These are phyloP conservation scores for Cheumatopsyche charites DNA, from an alignment of 1,140 invertebrate species.

Conservation along the genomic window DNA sequence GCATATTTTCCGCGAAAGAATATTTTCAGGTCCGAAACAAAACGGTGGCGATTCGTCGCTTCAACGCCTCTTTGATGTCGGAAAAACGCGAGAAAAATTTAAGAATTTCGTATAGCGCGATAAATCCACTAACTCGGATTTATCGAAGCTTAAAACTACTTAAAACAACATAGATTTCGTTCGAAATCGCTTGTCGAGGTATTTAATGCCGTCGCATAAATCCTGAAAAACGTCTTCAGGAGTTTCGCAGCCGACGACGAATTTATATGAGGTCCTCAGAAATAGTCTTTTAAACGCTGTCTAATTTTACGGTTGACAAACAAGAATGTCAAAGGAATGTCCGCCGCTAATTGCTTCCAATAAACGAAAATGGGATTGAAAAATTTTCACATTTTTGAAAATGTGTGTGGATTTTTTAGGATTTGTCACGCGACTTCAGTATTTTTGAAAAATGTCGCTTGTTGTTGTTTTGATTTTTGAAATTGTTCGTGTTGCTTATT, in stretches of 20 bases:
- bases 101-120: not conserved
- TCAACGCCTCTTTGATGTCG: too few species aligned
- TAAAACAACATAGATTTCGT: slow-evolving; percentile 37
- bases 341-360: slow-evolving; percentile 28
- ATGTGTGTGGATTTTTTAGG: too few species aligned
- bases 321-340: slow-evolving; percentile 35
- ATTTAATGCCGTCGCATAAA: slow-evolving; percentile 29
- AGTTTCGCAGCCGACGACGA: not conserved
- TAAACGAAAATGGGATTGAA: slow-evolving; percentile 9
- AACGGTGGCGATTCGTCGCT: too few species aligned
- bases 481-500: too few species aligned
- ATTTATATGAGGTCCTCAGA: slow-evolving; percentile 26
- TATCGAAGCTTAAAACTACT: slow-evolving; percentile 20
- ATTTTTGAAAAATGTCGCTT: too few species aligned
- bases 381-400: too few species aligned
- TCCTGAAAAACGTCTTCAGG: slow-evolving; percentile 22
- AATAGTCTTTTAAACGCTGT: slow-evolving; percentile 34
- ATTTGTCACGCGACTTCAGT: too few species aligned
- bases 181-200: slow-evolving; percentile 34
- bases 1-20: not conserved
- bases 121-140: slow-evolving; percentile 4
- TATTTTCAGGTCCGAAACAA: too few species aligned
- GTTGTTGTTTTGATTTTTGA: too few species aligned
- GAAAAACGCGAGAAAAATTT: too few species aligned
- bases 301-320: slow-evolving; percentile 37